A percentile compares a stretch with the other conserved stretches of the same genome.
phyloP scores from a whole-genome alignment of 2,888 invertebrate species.

The Pristionchus entomophagus region DNA sequence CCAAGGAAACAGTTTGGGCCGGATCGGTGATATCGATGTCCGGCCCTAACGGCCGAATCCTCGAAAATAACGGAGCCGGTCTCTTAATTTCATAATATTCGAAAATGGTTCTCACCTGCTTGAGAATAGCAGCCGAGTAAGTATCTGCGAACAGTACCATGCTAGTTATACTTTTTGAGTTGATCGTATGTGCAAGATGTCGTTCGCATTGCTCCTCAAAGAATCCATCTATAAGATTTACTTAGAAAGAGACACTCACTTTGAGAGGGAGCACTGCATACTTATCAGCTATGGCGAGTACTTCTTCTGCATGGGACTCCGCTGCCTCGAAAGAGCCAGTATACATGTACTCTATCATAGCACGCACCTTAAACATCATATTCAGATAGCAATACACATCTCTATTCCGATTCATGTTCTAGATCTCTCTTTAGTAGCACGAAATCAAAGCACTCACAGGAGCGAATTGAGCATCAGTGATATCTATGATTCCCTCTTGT shows the following conservation, averaged over 20 bases:
- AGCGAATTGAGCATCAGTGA: slow-evolving; percentile 70
- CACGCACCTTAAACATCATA: slow-evolving; percentile 59
- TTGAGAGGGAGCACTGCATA: slow-evolving; percentile 71
- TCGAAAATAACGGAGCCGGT: no score
- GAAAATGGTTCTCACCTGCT: slow-evolving; percentile 50
- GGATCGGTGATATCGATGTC: no score
- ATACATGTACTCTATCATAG: slow-evolving; percentile 74
- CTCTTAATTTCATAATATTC: no score
- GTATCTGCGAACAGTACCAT: slow-evolving; percentile 67
- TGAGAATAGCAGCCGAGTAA: slow-evolving; percentile 60
- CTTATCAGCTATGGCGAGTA: slow-evolving; percentile 71
- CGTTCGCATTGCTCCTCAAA: slow-evolving; percentile 67
- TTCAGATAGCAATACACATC: no score
- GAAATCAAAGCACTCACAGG: slow-evolving; percentile 54
- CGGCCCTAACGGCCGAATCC: no score
- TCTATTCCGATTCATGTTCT: no score
- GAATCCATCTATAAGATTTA: neutral
- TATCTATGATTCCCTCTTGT: slow-evolving; percentile 68
- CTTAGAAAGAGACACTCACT: neutral
- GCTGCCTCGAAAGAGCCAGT: slow-evolving; percentile 62
- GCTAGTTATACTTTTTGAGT: slow-evolving; percentile 60
- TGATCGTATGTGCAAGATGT: slow-evolving; percentile 61
- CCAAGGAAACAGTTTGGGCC: no score
- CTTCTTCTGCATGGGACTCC: slow-evolving; percentile 66
- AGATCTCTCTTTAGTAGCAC: neutral